Evolutionary conservation across 2,113 vertebrate species (phyloP).

Genomic region (Myotis davidii): DNA sequence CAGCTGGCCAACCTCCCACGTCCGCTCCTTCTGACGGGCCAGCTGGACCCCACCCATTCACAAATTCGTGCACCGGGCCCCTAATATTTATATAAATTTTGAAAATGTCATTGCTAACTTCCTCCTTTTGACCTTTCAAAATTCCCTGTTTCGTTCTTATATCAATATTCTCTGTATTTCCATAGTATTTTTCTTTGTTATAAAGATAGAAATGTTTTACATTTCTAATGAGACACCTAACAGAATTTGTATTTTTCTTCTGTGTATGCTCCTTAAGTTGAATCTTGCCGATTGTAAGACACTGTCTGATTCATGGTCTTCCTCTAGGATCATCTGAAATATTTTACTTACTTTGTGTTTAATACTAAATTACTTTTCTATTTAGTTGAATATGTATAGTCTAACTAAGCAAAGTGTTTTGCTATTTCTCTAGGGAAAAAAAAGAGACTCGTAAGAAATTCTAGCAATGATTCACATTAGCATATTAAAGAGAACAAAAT

Average conservation of each 20-base stretch:
- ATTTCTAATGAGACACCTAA: not conserved
- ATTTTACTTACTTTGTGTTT: not conserved
- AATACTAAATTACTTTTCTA: not conserved
- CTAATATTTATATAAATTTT: not conserved
- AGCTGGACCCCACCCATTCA: too few relatives aligned
- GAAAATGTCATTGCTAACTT: not conserved
- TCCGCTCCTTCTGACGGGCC: too few relatives aligned
- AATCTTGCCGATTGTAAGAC: not conserved
- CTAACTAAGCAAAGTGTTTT: not conserved
- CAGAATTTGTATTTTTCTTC: not conserved
- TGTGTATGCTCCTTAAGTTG: not conserved
- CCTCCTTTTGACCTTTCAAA: not conserved
- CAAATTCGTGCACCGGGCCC: too few relatives aligned
- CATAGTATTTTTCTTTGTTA: not conserved
- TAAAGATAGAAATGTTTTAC: not conserved
- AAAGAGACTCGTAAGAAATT: not conserved
- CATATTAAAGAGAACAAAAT: not conserved
- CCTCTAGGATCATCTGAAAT: not conserved
- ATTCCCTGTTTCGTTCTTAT: not conserved
- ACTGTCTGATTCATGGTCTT: not conserved
- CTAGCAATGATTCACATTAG: not conserved
- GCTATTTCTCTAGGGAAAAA: not conserved
- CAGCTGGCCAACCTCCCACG: too few relatives aligned
- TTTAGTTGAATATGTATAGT: not conserved
- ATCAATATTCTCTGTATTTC: slow-evolving; percentile 1